Base-by-base conservation (phyloP, 1,140 invertebrate species). In the Uloborus diversus region DNA sequence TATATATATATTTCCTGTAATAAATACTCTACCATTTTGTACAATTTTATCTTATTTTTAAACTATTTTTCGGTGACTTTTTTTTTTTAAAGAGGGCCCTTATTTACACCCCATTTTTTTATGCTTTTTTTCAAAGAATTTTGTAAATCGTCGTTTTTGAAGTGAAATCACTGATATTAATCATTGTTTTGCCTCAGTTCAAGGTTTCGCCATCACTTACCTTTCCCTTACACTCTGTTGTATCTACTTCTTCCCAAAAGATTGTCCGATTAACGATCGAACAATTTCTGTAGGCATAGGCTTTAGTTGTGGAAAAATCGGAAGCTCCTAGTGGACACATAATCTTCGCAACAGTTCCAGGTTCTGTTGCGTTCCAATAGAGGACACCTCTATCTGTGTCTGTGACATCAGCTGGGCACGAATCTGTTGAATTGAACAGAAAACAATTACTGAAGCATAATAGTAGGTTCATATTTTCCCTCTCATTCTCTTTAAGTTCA, bases 361-460 rank as follows among this genome's bases (percentile, higher is more conserved):
- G 82, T 23, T 78, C 66, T 2, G 84, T 81, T 25, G 84, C 49
- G 37, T 82, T 82, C 85, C 85, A 86, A 14, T 37, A 53, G 73
- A 85, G 84, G 33, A 80, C 73, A 20, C 85, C 85, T 80, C 82
- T 81, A 27, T 80, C 71, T 5, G 82, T 82, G 4, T 68, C 53
- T 14, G 76, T 82, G 17, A 56, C 79, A 32, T 85, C 81, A 33
- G 80, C 75, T 23, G 70, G 71, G 53, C 85, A 86, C 47, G 79
- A 73, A 27, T 78, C 85, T 85, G 79, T 35, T 42, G 37, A 0
- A 42, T 2, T 42, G 2, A 42, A 42, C 37, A 42, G 17, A 9
- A 42, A 42, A n/a, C n/a, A n/a, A n/a, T 42, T 7, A 42, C 37
- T 42, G 37, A 42, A 9, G 37, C 17, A 7, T 9, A 9, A 9